Evolutionary conservation across 2,888 invertebrate species (phyloP).

Genomic region (Melanophora roralis): DNA sequence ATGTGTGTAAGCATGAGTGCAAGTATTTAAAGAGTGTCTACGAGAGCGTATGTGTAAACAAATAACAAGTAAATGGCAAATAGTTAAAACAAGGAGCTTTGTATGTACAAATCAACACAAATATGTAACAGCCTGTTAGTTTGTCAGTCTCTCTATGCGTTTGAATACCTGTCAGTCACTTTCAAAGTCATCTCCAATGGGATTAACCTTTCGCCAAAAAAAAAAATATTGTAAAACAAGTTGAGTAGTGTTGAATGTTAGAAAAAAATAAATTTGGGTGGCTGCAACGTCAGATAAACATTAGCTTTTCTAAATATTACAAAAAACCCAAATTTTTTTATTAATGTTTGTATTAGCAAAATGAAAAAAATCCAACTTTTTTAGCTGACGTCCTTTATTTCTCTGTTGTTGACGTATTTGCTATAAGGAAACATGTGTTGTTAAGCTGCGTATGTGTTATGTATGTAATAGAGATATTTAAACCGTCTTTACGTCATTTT

Average conservation of each 20-base stretch:
- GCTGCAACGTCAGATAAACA: not conserved
- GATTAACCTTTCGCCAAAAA: slow-evolving; percentile 28
- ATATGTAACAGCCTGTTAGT: slow-evolving; percentile 1
- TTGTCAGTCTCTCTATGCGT: not conserved
- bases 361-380: not conserved
- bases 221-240: slow-evolving; percentile 1
- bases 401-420: not conserved
- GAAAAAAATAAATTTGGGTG: not conserved
- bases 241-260: not conserved
- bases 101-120: slow-evolving; percentile 29
- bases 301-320: not conserved
- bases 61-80: slow-evolving; percentile 34
- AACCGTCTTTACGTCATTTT: too few relatives aligned
- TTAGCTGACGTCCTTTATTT: not conserved
- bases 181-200: not conserved
- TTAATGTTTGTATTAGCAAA: too few relatives aligned
- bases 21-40: not conserved
- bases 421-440: not conserved
- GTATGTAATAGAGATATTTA: too few relatives aligned
- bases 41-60: not conserved
- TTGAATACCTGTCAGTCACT: slow-evolving; percentile 18
- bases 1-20: slow-evolving; percentile 11
- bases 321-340: slow-evolving; percentile 32
- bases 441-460: not conserved
- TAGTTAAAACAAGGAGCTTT: not conserved